Base-by-base conservation (phyloP, 2,797 vertebrate species). In the Xenentodon cancila region DNA sequence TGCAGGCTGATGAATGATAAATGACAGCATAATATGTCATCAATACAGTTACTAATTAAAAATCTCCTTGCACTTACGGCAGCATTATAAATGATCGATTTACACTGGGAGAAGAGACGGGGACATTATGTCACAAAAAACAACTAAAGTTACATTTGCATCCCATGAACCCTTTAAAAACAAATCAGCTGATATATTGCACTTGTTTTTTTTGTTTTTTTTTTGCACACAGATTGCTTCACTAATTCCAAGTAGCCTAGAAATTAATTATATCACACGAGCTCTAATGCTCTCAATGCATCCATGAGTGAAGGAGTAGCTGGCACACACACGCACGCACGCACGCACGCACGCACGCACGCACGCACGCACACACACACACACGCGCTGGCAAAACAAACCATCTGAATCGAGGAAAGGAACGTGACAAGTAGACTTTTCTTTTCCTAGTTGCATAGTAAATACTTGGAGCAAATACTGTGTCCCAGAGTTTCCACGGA, bases 351-450 rank as follows among this genome's bases (percentile, higher is more conserved):
- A 25, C 9, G 34, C 9, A 46, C 7, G 12, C 19, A 25, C 25
- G 5, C 25, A 25, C 25, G 5, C 25, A 25, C 25, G 5, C 25
- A 25, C 25, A 25, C 25, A 25, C 25, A 25, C 25, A 25, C 25
- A 25, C 25, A 25, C 25, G 5, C 25, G 48, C 9, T 11, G 19
- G 0, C 12, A 43, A 66, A 48, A 32, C 7, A 8, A 58, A 45
- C 0, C 1, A 57, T 30, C 13, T 9, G 13, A 50, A 19, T 17
- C 13, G 3, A 50, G 21, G 19, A 42, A 32, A n/a, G 17, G 1
- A 62, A 66, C 5, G n/a, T 34, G 55, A 55, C 27, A 54, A 55
- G 17, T 25, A 3, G 3, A 15, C 22, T 45, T 63, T 25, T 16
- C 19, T 49, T 49, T 9, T 49, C 27, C 19, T 40, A 34, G 2